Evolutionary conservation across 2,797 vertebrate species (phyloP), one percentile per base, ranked within the genome.

Genomic region (Triplophysa bombifrons): DNA sequence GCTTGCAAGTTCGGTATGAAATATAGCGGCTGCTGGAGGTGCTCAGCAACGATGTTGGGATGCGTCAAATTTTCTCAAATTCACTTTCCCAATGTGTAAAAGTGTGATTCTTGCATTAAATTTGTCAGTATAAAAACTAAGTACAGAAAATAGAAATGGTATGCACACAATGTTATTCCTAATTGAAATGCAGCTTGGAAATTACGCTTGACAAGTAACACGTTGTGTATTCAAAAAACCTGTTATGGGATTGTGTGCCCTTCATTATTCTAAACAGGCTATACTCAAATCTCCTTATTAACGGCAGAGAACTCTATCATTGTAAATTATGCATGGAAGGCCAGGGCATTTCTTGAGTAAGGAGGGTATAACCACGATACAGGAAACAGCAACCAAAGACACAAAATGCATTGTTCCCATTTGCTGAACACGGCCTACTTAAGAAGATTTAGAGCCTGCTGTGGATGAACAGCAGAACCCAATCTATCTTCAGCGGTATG

Each of bases 301-400:
- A 48, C 60, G 30, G 51, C 53, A 19, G 71, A 64, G 53, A 81
- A 75, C 46, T 70, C 76, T 25, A 76, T 76, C 63, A 65, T 72
- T 55, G 56, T 83, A 72, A 82, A 83, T 50, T 64, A 82, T 80
- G 72, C 74, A 81, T 63, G 65, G 25, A 67, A 50, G 71, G 48
- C 25, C 76, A 16, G 65, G 46, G 68, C 68, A 76, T 64, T 46
- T 80, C 51, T 66, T 27, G 72, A 76, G n/a, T 53, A 53, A 65
- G 20, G 6, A 30, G 41, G 53, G 22, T 27, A 67, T 30, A 72
- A 56, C 38, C 44, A 11, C 68, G 70, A 82, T 74, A 55, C 65
- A 1, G 16, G 27, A 2, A 22, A 61, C 12, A 58, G 53, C 3
- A 60, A 51, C n/a, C 55, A 58, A 68, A 41, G 44, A 67, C n/a